These are phyloP conservation scores for Etia nguti DNA, from an alignment of 2,113 vertebrate genomes.

Conservation along the genomic window DNA sequence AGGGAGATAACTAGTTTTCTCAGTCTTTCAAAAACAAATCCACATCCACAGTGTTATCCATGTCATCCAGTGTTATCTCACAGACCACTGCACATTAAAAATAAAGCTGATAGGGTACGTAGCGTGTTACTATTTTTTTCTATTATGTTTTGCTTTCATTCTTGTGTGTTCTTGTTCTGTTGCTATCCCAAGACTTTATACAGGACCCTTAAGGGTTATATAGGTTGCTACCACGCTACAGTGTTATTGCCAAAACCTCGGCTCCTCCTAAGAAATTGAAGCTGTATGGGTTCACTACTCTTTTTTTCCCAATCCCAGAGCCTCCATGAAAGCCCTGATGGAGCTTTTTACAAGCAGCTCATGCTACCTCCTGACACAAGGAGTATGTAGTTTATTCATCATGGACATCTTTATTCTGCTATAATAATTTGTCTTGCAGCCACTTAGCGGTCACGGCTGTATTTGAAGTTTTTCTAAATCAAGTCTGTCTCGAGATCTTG, in stretches of 20 bases:
- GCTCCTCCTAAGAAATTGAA: background rate
- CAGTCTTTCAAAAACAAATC: background rate
- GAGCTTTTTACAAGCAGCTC: background rate
- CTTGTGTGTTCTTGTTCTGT: background rate
- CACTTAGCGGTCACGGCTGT: background rate
- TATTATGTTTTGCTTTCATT: background rate
- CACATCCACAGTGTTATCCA: background rate
- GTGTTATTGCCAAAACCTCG: background rate
- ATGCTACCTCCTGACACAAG: background rate
- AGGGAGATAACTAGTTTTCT: background rate
- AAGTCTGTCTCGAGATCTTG: constrained; percentile 14
- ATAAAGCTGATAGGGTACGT: background rate
- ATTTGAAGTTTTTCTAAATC: constrained; percentile 42
- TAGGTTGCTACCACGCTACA: background rate
- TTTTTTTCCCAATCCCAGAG: background rate
- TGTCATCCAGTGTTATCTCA: background rate
- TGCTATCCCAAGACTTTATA: background rate
- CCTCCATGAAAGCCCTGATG: background rate
- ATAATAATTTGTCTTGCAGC: constrained; percentile 17
- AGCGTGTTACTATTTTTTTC: background rate
- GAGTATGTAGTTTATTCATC: constrained; percentile 17
- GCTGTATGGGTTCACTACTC: background rate
- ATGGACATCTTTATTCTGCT: constrained; percentile 4
- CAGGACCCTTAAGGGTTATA: background rate
- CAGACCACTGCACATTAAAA: background rate